Conservation (phyloP, 1,140 invertebrate species). For the Ruditapes philippinarum region DNA sequence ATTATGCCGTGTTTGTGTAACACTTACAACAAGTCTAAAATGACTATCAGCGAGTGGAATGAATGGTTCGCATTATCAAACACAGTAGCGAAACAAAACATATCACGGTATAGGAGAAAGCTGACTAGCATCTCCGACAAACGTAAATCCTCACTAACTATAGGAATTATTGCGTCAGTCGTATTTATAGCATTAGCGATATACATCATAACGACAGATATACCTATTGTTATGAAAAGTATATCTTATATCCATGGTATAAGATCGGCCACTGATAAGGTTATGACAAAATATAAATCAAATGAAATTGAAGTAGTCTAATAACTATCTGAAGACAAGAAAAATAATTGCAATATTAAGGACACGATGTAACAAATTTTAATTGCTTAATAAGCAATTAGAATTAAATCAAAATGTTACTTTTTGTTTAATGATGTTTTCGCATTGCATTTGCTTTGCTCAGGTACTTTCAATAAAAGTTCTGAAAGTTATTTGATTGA, state of each 20-base stretch:
- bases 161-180: neutral
- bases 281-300: too few species aligned
- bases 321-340: too few species aligned
- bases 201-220: neutral
- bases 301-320: too few species aligned
- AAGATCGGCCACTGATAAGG: too few species aligned
- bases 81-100: neutral
- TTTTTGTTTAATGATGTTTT: too few species aligned
- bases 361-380: too few species aligned
- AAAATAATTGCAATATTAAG: too few species aligned
- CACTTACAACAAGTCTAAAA: neutral
- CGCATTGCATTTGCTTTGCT: too few species aligned
- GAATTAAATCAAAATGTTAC: too few species aligned
- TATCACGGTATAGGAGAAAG: neutral
- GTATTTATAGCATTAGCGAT: neutral
- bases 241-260: neutral
- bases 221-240: neutral
- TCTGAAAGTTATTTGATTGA: too few species aligned
- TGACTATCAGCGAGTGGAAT: neutral
- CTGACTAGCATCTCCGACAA: neutral
- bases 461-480: too few species aligned
- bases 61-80: neutral
- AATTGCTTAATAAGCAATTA: too few species aligned
- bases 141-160: neutral
- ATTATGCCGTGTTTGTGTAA: constrained; percentile 1